Base-by-base conservation (phyloP, 2,888 invertebrate genomes). In the Penaeus monodon region DNA sequence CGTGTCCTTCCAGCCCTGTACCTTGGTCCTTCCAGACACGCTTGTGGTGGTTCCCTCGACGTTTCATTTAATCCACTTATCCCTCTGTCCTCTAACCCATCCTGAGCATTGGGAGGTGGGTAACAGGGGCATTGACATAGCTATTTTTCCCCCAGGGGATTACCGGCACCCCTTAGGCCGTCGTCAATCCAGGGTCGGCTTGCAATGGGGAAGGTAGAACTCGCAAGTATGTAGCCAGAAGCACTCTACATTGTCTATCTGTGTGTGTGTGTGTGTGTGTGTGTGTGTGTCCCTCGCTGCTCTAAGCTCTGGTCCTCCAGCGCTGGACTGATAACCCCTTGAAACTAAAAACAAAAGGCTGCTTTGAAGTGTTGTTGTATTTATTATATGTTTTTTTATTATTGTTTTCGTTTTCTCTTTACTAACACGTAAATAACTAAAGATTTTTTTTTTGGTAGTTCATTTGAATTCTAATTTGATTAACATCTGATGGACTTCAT, bases 121-220 rank as follows among this genome's bases (percentile, higher is more conserved):
- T 73, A 74, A 63, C 73, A 82, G 82, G 82, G 70, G 63, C 73
- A 27, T 70, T 82, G 57, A 82, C 33, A 82, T 73, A 70, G 63
- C 73, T 82, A 63, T 82, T 73, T 57, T 81, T 20, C 77, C 82
- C 63, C 78, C 86, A 86, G 86, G 83, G 83, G 73, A 83, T 64
- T 87, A 77, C 77, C 79, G 83, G 74, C 83, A 80, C 83, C 86
- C 86, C 70, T 78, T 83, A 79, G 77, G 79, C 73, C 86, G 83
- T 44, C 73, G 49, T 70, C 83, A 80, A 65, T 78, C 83, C 78
- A 87, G 78, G 83, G 64, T 83, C 70, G 83, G 83, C 86, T 79
- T 79, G 82, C 83, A 79, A 77, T 76, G 63, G 86, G 86, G 82
- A 82, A 49, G 86, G 83, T 87, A 87, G 86, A 82, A 33, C 65